Evolutionary conservation across 2,888 invertebrate species (phyloP).

Genomic region (Boloria selene): DNA sequence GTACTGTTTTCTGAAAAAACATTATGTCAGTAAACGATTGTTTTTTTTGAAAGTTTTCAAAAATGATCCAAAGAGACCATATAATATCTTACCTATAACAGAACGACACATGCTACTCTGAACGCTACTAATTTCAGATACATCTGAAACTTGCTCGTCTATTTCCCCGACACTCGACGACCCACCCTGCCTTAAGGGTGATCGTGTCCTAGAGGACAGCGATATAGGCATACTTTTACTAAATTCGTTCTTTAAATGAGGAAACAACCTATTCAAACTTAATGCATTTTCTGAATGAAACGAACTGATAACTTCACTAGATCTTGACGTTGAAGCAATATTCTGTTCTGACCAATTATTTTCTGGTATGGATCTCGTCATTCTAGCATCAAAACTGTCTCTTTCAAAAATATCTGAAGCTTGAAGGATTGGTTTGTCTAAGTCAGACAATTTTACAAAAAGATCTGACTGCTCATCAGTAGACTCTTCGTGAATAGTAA

Average conservation of each 20-base stretch:
- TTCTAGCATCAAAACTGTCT: constrained; percentile 71
- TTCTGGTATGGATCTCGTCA: constrained; percentile 87
- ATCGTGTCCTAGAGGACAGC: constrained; percentile 58
- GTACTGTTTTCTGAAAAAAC: constrained; percentile 61
- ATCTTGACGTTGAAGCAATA: constrained; percentile 80
- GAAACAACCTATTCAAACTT: constrained; percentile 84
- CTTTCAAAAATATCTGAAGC: constrained; percentile 57
- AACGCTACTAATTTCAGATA: constrained; percentile 80
- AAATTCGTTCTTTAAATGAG: constrained; percentile 80
- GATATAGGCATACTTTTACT: constrained; percentile 74
- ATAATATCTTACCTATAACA: constrained; percentile 70
- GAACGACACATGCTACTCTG: constrained; percentile 83
- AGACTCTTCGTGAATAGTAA: constrained; percentile 49
- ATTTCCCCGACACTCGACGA: constrained; percentile 60
- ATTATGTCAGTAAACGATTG: constrained; percentile 33
- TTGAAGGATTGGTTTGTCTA: constrained; percentile 84
- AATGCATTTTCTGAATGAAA: constrained; percentile 81
- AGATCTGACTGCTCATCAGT: constrained; percentile 52
- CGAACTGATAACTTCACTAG: constrained; percentile 83
- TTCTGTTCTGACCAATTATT: constrained; percentile 84
- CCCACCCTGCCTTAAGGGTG: constrained; percentile 53
- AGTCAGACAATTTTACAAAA: constrained; percentile 90
- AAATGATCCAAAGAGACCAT: neutral
- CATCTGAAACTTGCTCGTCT: constrained; percentile 77
- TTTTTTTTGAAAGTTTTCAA: neutral